These are phyloP conservation scores for Meta bourneti DNA, from an alignment of 2,888 invertebrate species.

Conservation along the genomic window DNA sequence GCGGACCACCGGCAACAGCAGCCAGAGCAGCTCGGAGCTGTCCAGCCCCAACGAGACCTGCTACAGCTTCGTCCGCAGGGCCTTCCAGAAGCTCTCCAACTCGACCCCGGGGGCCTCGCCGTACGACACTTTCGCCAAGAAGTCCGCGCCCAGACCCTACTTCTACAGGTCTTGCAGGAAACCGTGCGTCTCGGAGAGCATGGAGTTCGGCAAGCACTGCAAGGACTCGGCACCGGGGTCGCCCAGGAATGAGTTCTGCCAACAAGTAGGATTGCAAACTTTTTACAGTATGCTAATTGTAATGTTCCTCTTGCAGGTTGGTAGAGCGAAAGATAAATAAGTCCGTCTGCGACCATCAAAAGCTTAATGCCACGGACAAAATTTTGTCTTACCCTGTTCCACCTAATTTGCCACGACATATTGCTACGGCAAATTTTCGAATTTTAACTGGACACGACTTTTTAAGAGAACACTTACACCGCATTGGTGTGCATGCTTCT, in stretches of 20 bases:
- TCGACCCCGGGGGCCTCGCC: slow-evolving; percentile 38
- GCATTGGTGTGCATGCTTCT: too few relatives aligned
- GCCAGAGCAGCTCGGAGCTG: slow-evolving; percentile 88
- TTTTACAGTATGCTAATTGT: not conserved
- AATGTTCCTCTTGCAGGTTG: too few relatives aligned
- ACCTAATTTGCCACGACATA: too few relatives aligned
- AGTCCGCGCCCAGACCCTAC: slow-evolving; percentile 55
- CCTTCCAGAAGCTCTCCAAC: slow-evolving; percentile 84
- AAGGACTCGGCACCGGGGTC: slow-evolving; percentile 30
- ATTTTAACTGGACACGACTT: too few relatives aligned
- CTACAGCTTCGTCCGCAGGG: slow-evolving; percentile 94
- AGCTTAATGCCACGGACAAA: too few relatives aligned
- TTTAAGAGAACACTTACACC: too few relatives aligned
- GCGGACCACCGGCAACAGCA: slow-evolving; percentile 81
- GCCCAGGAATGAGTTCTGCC: slow-evolving; percentile 47
- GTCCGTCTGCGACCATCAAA: too few relatives aligned
- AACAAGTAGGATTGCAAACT: slow-evolving; percentile 34
- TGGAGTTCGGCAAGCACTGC: slow-evolving; percentile 65
- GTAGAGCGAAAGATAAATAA: too few relatives aligned
- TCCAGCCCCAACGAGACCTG: slow-evolving; percentile 96
- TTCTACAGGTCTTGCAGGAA: slow-evolving; percentile 76
- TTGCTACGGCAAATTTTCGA: too few relatives aligned
- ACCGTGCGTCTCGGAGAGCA: slow-evolving; percentile 76
- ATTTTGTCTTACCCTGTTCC: too few relatives aligned
- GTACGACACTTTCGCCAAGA: slow-evolving; percentile 22